Percentiles rank a stretch among this genome's conserved stretches.
Evolutionary conservation across 1,140 invertebrate genomes (phyloP).

Genomic region (Macrostomum lignano): DNA sequence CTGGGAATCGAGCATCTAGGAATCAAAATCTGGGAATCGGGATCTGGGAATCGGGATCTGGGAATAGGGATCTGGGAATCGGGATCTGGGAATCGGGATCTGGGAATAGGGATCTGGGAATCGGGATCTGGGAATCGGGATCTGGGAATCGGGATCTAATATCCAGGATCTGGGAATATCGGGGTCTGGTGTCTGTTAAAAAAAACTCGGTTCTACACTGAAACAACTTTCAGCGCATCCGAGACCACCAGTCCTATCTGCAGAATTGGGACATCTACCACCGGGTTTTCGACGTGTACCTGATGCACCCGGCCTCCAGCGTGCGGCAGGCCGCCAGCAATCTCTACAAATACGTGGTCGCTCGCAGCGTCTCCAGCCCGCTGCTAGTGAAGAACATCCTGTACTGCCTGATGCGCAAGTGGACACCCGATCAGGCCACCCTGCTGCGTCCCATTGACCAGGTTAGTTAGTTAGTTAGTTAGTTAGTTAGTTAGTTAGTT

Average conservation of each 20-base stretch:
- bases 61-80: too few relatives aligned
- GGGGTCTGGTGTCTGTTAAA: background rate
- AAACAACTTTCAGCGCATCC: conserved; percentile 11
- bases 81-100: too few relatives aligned
- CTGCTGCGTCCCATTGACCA: conserved; percentile 7
- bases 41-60: too few relatives aligned
- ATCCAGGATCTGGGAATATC: too few relatives aligned
- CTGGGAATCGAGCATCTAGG: too few relatives aligned
- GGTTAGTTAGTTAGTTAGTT: too few relatives aligned
- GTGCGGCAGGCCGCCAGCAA: conserved; percentile 14
- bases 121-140: too few relatives aligned
- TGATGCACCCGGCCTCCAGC: conserved; percentile 17
- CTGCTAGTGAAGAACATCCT: conserved; percentile 13
- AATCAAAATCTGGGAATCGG: too few relatives aligned
- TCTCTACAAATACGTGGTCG: conserved; percentile 12
- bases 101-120: too few relatives aligned
- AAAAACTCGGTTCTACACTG: background rate
- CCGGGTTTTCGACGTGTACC: conserved; percentile 12
- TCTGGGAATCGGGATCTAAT: too few relatives aligned
- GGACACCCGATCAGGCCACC: conserved; percentile 10
- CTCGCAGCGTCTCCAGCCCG: conserved; percentile 13
- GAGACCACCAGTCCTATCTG: conserved; percentile 10
- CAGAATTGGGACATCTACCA: conserved; percentile 13
- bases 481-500: too few relatives aligned
- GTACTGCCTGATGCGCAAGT: conserved; percentile 11